A percentile compares a stretch with the other conserved stretches of the same genome.
These are phyloP conservation scores for Leptopterna dolabrata DNA, from an alignment of 2,888 invertebrate species.

Conservation along the genomic window DNA sequence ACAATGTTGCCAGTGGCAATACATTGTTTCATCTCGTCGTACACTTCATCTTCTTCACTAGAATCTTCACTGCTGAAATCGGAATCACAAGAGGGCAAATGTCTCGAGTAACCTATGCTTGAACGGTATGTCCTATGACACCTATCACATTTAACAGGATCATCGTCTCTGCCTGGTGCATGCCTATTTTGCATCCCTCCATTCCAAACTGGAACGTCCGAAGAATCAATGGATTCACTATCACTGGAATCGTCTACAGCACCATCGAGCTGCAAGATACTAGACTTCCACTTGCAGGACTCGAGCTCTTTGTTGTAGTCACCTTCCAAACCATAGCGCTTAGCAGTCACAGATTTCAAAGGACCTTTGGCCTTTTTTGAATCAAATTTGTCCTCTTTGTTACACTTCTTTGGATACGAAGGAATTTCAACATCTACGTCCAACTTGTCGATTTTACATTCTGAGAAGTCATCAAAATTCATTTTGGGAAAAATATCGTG, in stretches of 20 bases:
- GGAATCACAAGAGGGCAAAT: conserved; percentile 75
- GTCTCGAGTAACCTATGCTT: conserved; percentile 83
- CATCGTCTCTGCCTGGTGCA: conserved; percentile 68
- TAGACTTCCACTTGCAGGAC: conserved; percentile 55
- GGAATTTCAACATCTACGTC: not conserved
- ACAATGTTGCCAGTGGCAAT: not conserved
- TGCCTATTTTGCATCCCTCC: conserved; percentile 65
- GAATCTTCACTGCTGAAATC: conserved; percentile 86
- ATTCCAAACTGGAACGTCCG: conserved; percentile 66
- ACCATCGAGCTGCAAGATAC: conserved; percentile 72
- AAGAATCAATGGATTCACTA: conserved; percentile 67
- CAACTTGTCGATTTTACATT: conserved; percentile 46
- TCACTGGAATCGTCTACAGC: conserved; percentile 71
- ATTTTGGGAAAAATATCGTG: conserved; percentile 77
- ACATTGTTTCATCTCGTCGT: not conserved
- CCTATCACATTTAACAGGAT: conserved; percentile 86
- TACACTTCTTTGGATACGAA: not conserved
- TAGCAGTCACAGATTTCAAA: not conserved
- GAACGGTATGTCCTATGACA: conserved; percentile 90
- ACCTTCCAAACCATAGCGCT: not conserved
- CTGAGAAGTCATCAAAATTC: conserved; percentile 60
- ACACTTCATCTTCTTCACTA: conserved; percentile 66
- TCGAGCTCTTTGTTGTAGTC: not conserved
- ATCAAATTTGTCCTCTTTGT: conserved; percentile 46
- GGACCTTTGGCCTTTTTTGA: not conserved